A percentile compares a stretch with the other conserved stretches of the same genome.
Conservation (phyloP, 2,888 invertebrate species). For the Leptopterna dolabrata region DNA sequence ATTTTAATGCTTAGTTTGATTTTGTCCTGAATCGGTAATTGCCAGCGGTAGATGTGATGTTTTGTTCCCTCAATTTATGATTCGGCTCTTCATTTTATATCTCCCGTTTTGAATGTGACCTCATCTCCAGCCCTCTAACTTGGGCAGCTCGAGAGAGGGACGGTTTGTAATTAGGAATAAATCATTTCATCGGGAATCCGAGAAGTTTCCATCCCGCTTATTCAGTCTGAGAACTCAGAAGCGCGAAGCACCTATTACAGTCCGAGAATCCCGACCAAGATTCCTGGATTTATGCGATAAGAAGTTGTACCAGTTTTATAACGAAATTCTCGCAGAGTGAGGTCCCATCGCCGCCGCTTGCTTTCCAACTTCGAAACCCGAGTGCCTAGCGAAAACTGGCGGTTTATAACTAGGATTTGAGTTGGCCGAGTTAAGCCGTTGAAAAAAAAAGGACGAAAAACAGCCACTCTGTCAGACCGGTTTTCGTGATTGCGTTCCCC, state of each 20-base stretch:
- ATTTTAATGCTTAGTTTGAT: too few relatives aligned
- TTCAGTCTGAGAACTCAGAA: neutral
- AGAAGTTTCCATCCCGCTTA: neutral
- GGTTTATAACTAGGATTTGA: neutral
- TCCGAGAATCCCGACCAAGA: neutral
- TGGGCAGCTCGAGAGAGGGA: neutral
- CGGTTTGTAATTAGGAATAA: neutral
- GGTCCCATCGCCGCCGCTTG: neutral
- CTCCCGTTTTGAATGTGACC: neutral
- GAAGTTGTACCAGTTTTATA: neutral
- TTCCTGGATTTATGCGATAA: constrained; percentile 5
- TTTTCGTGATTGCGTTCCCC: neutral
- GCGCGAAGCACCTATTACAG: neutral
- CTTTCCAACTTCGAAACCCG: neutral
- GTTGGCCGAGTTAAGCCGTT: neutral
- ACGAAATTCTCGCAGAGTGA: neutral
- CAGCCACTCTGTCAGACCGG: neutral
- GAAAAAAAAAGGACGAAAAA: neutral
- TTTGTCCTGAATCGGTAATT: too few relatives aligned
- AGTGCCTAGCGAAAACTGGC: neutral
- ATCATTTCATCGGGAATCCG: neutral
- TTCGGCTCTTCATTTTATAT: too few relatives aligned
- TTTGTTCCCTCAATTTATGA: too few relatives aligned
- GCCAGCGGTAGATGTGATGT: too few relatives aligned
- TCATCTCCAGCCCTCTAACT: neutral